Base-by-base conservation (phyloP, 2,888 invertebrate genomes). In the Theretra japonica region DNA sequence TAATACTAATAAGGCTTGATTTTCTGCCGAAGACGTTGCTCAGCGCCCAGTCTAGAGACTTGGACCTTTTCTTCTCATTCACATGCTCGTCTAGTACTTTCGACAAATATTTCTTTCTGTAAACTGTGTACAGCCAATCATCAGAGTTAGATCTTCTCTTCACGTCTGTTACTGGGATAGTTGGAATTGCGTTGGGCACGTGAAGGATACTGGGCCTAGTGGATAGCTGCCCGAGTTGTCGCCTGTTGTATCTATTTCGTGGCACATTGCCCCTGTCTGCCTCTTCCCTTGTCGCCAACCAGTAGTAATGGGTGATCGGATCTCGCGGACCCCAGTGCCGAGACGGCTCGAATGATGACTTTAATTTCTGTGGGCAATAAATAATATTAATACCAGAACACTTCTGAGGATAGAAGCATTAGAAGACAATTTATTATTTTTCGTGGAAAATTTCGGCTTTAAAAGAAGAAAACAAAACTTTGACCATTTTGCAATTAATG, bases 311-410 rank as follows among this genome's bases (percentile, higher is more conserved):
- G 0, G 90, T 88, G 74, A 94, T 91, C 7, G 93, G 93, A 75
- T 94, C 93, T 50, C 92, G 83, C 0, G 94, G 94, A 2, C 94
- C 94, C 94, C 94, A 94, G 73, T 92, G 91, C 1, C 93, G 84
- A 1, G 93, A 90, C 4, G 94, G 90, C 72, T 80, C 83, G 77
- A 94, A 92, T 17, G 94, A 90, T 33, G 90, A 86, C 75, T 87
- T 90, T 73, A 94, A 77, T 77, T 94, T 94, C 94, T 94, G 90
- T 73, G 81, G 82, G 69, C 19, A 71, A 21, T 6, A 48, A n/a
- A 48, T 30, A 19, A 50, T 23, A 19, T 17, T 71, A 33, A 17
- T 21, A 23, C 28, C 28, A 1, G 3, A 41, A 25, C 41, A 19
- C 7, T 33, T 7, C 7, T 1, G 33, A 33, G 7, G 5, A 33